Evolutionary conservation across 1,140 invertebrate species (phyloP), one percentile per base, ranked within the genome.

Genomic region (Lysiphlebus fabarum): DNA sequence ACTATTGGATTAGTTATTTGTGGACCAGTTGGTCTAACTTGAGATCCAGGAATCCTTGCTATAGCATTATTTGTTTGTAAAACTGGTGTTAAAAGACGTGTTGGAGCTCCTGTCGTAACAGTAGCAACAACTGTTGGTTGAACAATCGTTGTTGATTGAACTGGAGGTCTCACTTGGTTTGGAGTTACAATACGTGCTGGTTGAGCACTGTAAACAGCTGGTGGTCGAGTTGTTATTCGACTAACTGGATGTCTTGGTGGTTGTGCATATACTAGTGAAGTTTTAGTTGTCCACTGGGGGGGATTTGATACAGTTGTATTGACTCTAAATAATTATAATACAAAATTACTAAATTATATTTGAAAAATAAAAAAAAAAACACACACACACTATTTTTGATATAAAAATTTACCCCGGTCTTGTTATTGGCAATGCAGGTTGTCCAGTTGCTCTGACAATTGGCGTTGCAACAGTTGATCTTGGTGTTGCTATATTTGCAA

Each of bases 401-500:
- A 9, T 47, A 26, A 7, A 7, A 26, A 14, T 40, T 58, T 70
- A 73, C 71, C 71, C 68, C 12, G 70, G 63, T 65, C 74, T 67
- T 9, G 70, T 69, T 53, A 74, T 69, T 8, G 72, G 69, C 36
- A 60, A 53, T 17, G 68, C 64, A 65, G 70, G 70, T 36, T 67
- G 70, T 26, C 72, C 63, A 56, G 66, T 71, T 4, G 75, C 72
- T 60, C 81, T 66, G 7, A 81, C 70, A 48, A 82, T 81, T 14
- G 80, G 80, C 42, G 81, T 81, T 34, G 81, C 79, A 26, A 81
- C 73, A 6, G 79, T 73, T 17, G 80, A 77, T 67, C 80, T 70
- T 11, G 81, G 80, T 12, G 76, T 77, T 44, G 81, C 74, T 58
- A 83, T 83, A 66, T 80, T 82, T 9, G 82, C 82, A 2, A 82